Evolutionary conservation across 2,113 vertebrate species (phyloP), one percentile per base, ranked within the genome.

Genomic region (Fulica atra): DNA sequence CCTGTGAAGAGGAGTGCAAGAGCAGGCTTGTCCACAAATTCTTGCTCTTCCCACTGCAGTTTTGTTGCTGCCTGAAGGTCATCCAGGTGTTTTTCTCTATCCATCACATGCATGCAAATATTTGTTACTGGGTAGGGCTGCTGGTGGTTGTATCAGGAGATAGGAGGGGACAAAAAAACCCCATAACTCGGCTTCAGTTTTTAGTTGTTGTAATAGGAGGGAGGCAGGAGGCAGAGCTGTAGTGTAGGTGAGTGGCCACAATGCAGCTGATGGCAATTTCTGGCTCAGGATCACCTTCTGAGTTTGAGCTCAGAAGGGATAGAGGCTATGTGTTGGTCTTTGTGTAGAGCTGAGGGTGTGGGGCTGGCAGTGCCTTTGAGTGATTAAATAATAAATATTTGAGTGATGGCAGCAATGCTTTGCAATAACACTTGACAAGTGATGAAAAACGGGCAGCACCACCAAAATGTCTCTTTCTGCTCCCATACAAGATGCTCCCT

Each of bases 171-270:
- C 23, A 40, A 18, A 20, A 23, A 23, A 16, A 23, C 26, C 21
- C 48, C 44, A 46, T 46, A 13, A 48, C 16, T 5, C 0, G 3
- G 0, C 25, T 46, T 11, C 11, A 18, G 7, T 57, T 80, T 12
- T 69, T 70, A 48, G 25, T 23, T 63, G 13, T 40, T 68, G 29
- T 59, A 38, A 79, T 51, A 24, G 13, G 28, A 44, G n/a, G 13
- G 36, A 80, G 53, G 12, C 14, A 24, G 42, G 51, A 80, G 25
- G 14, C 64, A 66, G 64, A 78, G 29, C 53, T 79, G 17, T 31
- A 23, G 6, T 19, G 33, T 44, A 11, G 11, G 20, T 53, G 56
- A 59, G 57, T 71, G 48, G 19, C 57, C 4, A 0, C 81, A 26
- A 38, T 4, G 26, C 18, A 33, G 29, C 26, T 50, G 19, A 44